A percentile compares a stretch with the other conserved stretches of the same genome.
Evolutionary conservation across 2,888 invertebrate species (phyloP).

Genomic region (Ophion costatus): DNA sequence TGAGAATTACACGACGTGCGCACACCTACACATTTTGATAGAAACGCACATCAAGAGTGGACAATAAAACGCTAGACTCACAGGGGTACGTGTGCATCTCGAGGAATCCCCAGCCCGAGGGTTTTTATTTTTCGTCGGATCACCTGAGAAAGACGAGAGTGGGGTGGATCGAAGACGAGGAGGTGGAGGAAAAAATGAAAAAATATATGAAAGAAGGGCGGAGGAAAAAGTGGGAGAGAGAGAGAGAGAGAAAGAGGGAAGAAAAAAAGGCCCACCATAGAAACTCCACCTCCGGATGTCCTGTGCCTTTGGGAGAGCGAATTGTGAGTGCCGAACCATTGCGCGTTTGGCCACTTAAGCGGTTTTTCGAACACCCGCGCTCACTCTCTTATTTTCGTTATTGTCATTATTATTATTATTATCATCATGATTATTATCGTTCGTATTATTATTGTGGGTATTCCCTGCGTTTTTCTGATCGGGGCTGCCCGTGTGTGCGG

Average conservation of each 20-base stretch:
- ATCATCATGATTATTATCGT: constrained; percentile 14
- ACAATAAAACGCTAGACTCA: constrained; percentile 56
- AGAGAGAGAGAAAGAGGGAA: too few species aligned
- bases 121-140: constrained; percentile 60
- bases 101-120: constrained; percentile 54
- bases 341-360: constrained; percentile 75
- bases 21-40: constrained; percentile 22
- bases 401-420: constrained; percentile 13
- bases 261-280: constrained; percentile 74
- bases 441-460: background rate
- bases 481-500: constrained; percentile 14
- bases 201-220: constrained; percentile 38
- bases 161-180: constrained; percentile 67
- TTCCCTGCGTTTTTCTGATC: constrained; percentile 12
- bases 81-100: constrained; percentile 32
- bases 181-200: constrained; percentile 58
- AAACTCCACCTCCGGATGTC: constrained; percentile 79
- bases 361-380: constrained; percentile 67
- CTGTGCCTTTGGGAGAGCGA: constrained; percentile 71
- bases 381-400: constrained; percentile 24
- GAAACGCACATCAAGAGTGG: constrained; percentile 44
- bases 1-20: constrained; percentile 48
- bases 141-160: constrained; percentile 54
- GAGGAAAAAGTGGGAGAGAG: constrained; percentile 61
- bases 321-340: constrained; percentile 71